phyloP scores from a whole-genome alignment of 1,140 invertebrate species.

The Leptonema lineaticorne region DNA sequence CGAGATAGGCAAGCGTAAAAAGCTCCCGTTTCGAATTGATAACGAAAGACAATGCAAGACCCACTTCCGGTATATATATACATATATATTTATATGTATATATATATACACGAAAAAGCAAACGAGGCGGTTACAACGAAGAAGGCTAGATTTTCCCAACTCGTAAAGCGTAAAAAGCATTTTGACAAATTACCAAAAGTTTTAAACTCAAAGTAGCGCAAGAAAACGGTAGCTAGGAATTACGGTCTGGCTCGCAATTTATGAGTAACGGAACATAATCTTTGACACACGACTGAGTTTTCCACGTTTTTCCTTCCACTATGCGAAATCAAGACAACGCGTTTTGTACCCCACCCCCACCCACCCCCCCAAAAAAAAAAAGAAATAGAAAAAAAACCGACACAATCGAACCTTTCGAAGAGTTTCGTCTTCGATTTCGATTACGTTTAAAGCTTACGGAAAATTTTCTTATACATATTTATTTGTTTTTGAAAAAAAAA shows the following conservation, averaged over 20 bases:
- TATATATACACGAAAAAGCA: conserved; percentile 12
- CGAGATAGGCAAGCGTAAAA: background rate
- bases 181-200: conserved; percentile 41
- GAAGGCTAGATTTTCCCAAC: conserved; percentile 25
- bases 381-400: too few species aligned
- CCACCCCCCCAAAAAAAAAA: too few species aligned
- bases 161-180: conserved; percentile 25
- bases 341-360: background rate
- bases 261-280: conserved; percentile 42
- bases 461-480: too few species aligned
- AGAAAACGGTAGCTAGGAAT: conserved; percentile 31
- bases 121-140: too few species aligned
- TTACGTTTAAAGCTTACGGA: too few species aligned
- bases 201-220: conserved; percentile 35
- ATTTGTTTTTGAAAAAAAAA: too few species aligned
- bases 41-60: conserved; percentile 25
- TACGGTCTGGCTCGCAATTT: conserved; percentile 39
- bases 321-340: background rate
- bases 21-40: conserved; percentile 7
- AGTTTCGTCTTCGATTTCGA: too few species aligned
- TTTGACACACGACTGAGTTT: conserved; percentile 37
- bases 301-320: conserved; percentile 13
- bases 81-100: too few species aligned
- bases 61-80: too few species aligned
- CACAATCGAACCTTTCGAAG: too few species aligned